phyloP scores from a whole-genome alignment of 2,797 vertebrate genomes.

The Chiloscyllium punctatum region DNA sequence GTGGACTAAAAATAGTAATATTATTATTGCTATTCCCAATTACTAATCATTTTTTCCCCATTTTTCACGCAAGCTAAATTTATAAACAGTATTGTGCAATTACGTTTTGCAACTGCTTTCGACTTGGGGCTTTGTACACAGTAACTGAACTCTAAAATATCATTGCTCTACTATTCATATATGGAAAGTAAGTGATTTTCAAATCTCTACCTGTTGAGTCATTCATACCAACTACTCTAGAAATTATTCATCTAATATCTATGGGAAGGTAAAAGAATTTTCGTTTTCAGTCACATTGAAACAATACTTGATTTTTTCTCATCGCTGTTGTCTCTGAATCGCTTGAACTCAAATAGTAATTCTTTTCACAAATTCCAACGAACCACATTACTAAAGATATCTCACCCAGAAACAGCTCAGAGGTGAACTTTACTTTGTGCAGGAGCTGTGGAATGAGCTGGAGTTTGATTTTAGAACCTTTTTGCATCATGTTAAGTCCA shows the following conservation, averaged over 20 bases:
- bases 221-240: background rate
- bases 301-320: background rate
- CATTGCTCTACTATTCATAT: background rate
- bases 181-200: conserved; percentile 14
- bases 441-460: background rate
- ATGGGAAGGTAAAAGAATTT: background rate
- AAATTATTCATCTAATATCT: background rate
- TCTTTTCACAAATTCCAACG: conserved; percentile 3
- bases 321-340: background rate
- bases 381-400: background rate
- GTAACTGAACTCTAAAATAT: background rate
- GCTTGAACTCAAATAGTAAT: background rate
- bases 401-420: background rate
- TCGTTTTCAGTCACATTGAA: background rate
- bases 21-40: background rate
- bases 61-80: background rate
- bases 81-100: background rate
- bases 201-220: conserved; percentile 12
- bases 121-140: background rate
- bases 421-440: background rate
- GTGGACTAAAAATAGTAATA: background rate
- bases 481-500: background rate
- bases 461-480: background rate
- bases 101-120: background rate
- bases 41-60: background rate